These are phyloP conservation scores for Triplophysa yarkandensis DNA, from an alignment of 2,797 vertebrate species.

Conservation along the genomic window DNA sequence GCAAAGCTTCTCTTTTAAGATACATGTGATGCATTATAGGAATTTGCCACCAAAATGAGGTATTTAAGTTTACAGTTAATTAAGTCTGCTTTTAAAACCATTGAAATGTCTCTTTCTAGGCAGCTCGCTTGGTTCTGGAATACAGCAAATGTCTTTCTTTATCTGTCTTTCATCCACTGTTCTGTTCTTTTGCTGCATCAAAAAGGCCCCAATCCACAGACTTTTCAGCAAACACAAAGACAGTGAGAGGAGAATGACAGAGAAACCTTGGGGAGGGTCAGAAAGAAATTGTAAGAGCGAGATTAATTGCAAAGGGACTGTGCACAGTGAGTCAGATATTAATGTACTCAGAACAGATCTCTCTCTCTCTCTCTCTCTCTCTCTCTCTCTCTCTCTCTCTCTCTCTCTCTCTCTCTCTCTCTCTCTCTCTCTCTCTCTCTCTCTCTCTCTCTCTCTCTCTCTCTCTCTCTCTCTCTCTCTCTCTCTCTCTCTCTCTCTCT, in stretches of 20 bases:
- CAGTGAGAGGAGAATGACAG: slow-evolving; percentile 30
- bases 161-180: slow-evolving; percentile 44
- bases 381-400: not conserved
- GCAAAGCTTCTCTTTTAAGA: too few relatives aligned
- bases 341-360: slow-evolving; percentile 31
- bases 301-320: slow-evolving; percentile 55
- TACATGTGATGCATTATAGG: too few relatives aligned
- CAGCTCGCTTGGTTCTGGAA: slow-evolving; percentile 10
- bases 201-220: slow-evolving; percentile 26
- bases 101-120: not conserved
- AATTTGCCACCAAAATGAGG: too few relatives aligned
- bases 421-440: too few relatives aligned
- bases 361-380: slow-evolving; percentile 14
- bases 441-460: too few relatives aligned
- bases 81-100: too few relatives aligned
- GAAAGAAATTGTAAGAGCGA: slow-evolving; percentile 50
- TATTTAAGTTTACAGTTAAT: too few relatives aligned
- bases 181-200: slow-evolving; percentile 35
- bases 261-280: slow-evolving; percentile 45
- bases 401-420: too few relatives aligned
- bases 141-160: slow-evolving; percentile 32
- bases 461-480: too few relatives aligned
- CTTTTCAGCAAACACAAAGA: slow-evolving; percentile 22
- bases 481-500: too few relatives aligned
- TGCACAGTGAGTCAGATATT: slow-evolving; percentile 46